These are phyloP conservation scores for Oegoconia quadripuncta DNA, from an alignment of 2,888 invertebrate genomes.

Conservation along the genomic window DNA sequence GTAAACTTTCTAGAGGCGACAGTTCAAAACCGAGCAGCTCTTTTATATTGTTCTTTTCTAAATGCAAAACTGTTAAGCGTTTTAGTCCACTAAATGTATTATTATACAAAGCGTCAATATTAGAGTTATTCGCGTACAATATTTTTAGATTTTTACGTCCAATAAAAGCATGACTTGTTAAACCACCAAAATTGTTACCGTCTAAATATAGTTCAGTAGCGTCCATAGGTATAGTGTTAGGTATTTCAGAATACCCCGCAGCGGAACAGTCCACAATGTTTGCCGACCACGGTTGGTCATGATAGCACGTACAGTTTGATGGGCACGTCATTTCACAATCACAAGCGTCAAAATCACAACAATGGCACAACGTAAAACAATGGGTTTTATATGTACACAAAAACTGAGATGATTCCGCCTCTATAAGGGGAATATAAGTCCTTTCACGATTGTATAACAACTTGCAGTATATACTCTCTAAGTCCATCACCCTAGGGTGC, in stretches of 20 bases:
- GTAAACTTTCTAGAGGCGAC: slow-evolving; percentile 87
- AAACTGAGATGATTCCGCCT: slow-evolving; percentile 93
- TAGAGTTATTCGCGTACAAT: slow-evolving; percentile 92
- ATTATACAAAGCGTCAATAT: slow-evolving; percentile 90
- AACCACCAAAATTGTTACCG: slow-evolving; percentile 92
- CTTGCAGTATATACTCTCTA: slow-evolving; percentile 93
- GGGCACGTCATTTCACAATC: slow-evolving; percentile 99
- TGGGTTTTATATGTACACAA: slow-evolving; percentile 95
- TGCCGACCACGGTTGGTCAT: slow-evolving; percentile 95
- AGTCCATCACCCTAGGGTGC: slow-evolving; percentile 94
- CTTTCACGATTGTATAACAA: slow-evolving; percentile 90
- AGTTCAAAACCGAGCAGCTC: slow-evolving; percentile 90
- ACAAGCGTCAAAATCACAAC: slow-evolving; percentile 98
- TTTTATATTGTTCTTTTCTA: slow-evolving; percentile 91
- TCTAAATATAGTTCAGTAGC: slow-evolving; percentile 96
- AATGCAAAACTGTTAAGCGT: slow-evolving; percentile 87
- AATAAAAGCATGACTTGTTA: slow-evolving; percentile 93
- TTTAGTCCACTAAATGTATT: slow-evolving; percentile 94
- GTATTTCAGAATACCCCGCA: slow-evolving; percentile 89
- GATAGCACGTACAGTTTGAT: slow-evolving; percentile 95
- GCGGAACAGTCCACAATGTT: slow-evolving; percentile 95
- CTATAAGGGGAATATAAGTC: slow-evolving; percentile 90
- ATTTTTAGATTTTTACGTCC: slow-evolving; percentile 94
- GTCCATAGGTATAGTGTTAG: slow-evolving; percentile 95
- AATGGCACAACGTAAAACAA: slow-evolving; percentile 96